Evolutionary conservation across 1,140 invertebrate genomes (phyloP), one percentile per base, ranked within the genome.

Genomic region (Nomia melanderi): DNA sequence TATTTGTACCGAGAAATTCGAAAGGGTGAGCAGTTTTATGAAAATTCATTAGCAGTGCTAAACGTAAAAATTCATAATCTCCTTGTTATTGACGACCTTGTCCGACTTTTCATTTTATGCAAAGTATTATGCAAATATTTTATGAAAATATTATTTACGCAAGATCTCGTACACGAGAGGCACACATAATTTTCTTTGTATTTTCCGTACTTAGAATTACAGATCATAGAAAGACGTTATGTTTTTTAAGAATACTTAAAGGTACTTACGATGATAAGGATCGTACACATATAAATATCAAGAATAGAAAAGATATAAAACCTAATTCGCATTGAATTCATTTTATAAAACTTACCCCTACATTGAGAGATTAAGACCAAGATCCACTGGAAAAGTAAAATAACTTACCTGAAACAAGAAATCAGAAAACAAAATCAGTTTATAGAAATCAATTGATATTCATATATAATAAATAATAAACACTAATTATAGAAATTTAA

Each of bases 371-470:
- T 27, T 23, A 2, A 11, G 9, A 0, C 12, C 1, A 4, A 17
- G n/a, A 12, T 7, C n/a, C n/a, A 25, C 11, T 12, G 31, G 27
- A 36, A 65, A 33, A 66, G 20, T 23, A 11, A 50, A 2, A 29
- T 47, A 82, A 88, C 86, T 89, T 86, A 89, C 86, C 85, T 87
- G 81, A 25, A 89, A 88, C 85, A 86, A 76, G 78, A 76, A 81
- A 78, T 39, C 59, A 50, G 62, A 83, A 62, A 78, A 36, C 50
- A 1, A 62, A 62, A 82, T 86, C 73, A 85, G n/a, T n/a, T n/a
- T n/a, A n/a, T n/a, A n/a, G n/a, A n/a, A n/a, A n/a, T n/a, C n/a
- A n/a, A n/a, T n/a, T n/a, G n/a, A n/a, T n/a, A n/a, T n/a, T n/a
- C n/a, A n/a, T n/a, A n/a, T n/a, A n/a, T n/a, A n/a, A n/a, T n/a